A percentile compares a stretch with the other conserved stretches of the same genome.
phyloP scores from a whole-genome alignment of 2,113 vertebrate species.

The Neodon shergylaensis region DNA sequence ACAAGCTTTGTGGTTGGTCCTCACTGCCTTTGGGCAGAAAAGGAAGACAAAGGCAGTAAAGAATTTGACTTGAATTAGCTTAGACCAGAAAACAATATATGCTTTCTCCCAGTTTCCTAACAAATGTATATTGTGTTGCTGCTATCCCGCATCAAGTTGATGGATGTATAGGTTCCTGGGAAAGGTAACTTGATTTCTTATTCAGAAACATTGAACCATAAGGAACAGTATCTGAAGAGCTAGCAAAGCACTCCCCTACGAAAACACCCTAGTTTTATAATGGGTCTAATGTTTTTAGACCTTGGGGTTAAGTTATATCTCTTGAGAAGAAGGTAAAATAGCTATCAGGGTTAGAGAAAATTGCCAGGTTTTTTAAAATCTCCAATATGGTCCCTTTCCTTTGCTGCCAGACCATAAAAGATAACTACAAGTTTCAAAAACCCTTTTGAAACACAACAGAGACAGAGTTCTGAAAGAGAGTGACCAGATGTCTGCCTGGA shows the following conservation, averaged over 20 bases:
- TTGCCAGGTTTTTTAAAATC: rapidly evolving
- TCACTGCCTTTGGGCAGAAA: no score
- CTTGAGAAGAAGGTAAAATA: not conserved
- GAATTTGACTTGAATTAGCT: not conserved
- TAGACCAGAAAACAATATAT: not conserved
- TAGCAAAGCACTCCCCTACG: rapidly evolving
- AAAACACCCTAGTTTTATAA: not conserved
- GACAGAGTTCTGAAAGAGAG: not conserved
- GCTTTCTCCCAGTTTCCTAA: not conserved
- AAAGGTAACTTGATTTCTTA: not conserved
- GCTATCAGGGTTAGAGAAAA: rapidly evolving
- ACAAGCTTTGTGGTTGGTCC: no score
- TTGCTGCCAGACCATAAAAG: not conserved
- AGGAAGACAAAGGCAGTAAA: no score
- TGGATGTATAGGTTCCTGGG: not conserved
- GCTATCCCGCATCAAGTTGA: not conserved
- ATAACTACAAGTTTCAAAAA: not conserved
- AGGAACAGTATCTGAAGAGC: not conserved
- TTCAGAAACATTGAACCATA: not conserved
- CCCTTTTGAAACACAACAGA: not conserved
- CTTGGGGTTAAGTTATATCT: no score
- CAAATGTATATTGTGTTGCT: not conserved
- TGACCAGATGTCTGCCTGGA: not conserved
- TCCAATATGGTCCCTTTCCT: not conserved
- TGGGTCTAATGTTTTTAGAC: not conserved